Evolutionary conservation across 2,888 invertebrate species (phyloP), one percentile per base, ranked within the genome.

Genomic region (Leptinotarsa rubiginosa): DNA sequence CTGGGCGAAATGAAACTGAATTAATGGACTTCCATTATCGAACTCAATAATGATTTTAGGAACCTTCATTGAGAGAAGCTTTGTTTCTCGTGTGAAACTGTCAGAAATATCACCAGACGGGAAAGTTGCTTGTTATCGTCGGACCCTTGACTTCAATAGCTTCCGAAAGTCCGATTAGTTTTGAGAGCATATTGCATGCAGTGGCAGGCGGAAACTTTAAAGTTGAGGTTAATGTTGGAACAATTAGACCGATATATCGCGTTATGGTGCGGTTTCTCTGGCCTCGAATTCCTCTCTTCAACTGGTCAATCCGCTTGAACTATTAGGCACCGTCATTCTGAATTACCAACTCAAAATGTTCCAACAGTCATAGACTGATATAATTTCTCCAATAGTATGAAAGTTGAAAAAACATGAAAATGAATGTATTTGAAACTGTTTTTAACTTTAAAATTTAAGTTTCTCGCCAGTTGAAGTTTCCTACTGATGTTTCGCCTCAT

Each of bases 291-390:
- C 22, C 22, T 22, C 56, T 56, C 22, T 20, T 22, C 56, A 25
- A 56, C 20, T 56, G 56, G 56, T 56, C 56, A 56, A 22, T 56
- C 18, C 56, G 56, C 56, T 56, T 56, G 20, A 56, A 56, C 20
- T 56, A 22, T 56, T 22, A 56, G 22, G 15, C 56, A 22, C 20
- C 56, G 22, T 56, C 22, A 22, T 56, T 56, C 56, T 15, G 56
- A 56, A 20, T 56, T 56, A 56, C 20, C 15, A 13, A 56, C 22
- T 25, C 22, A 13, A 56, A 56, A 56, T 56, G 56, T 52, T 52
- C 12, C 52, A 52, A 18, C 52, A 41, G 2, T 41, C 56, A 25
- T 15, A 20, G 56, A 56, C 56, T 56, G 25, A 56, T 56, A 15
- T 25, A 56, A 25, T 56, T 56, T 56, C 16, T 56, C 16, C 5